Evolutionary conservation across 2,888 invertebrate species (phyloP).

Genomic region (Agapostemon virescens): DNA sequence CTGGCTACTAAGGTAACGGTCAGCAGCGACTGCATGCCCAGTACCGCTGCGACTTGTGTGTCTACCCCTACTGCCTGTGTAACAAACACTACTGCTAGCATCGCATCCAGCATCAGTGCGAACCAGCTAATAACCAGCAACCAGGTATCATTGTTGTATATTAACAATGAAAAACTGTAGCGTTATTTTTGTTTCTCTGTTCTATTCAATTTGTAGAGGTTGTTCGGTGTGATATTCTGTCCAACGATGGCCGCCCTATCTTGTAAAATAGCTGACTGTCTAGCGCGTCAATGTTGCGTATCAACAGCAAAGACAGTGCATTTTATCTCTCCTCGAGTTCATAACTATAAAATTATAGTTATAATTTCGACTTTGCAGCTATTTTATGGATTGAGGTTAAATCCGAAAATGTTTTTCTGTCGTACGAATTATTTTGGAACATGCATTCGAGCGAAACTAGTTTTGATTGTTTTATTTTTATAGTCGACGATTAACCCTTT

Average conservation of each 20-base stretch:
- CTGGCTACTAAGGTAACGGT: conserved; percentile 94
- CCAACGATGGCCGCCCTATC: conserved; percentile 17
- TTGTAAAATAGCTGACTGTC: conserved; percentile 6
- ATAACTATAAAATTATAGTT: no score
- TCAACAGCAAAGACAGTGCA: background rate
- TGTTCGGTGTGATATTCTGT: conserved; percentile 2
- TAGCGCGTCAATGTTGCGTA: background rate
- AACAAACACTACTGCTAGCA: conserved; percentile 80
- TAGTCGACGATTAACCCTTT: background rate
- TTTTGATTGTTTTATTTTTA: conserved; percentile 10
- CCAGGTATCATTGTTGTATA: conserved; percentile 76
- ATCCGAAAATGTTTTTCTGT: conserved; percentile 18
- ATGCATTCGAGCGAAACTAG: background rate
- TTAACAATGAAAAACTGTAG: conserved; percentile 65
- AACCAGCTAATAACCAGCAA: conserved; percentile 80
- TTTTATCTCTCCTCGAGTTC: background rate
- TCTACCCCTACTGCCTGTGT: conserved; percentile 79
- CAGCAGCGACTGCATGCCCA: conserved; percentile 82
- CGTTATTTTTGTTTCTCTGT: conserved; percentile 11
- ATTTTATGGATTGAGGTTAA: conserved; percentile 33
- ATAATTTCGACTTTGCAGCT: background rate
- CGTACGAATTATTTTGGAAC: conserved; percentile 24
- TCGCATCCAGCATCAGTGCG: conserved; percentile 80
- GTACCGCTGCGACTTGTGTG: conserved; percentile 79
- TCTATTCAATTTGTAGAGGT: conserved; percentile 3